A percentile compares a stretch with the other conserved stretches of the same genome.
Evolutionary conservation across 2,888 invertebrate genomes (phyloP).

Genomic region (Prosopocoilus inquinatus): DNA sequence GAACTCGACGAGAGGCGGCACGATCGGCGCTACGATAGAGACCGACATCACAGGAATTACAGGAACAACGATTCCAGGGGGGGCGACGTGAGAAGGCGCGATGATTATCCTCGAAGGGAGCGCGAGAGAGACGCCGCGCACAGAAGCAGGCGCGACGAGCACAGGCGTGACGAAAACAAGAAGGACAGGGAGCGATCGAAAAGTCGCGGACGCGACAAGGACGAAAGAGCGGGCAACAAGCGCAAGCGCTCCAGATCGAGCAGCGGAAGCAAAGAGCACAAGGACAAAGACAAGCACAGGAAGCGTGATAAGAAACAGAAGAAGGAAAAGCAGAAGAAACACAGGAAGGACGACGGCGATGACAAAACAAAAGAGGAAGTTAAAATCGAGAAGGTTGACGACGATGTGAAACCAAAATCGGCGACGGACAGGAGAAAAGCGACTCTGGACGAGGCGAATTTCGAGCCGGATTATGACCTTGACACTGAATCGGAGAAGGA

Average conservation of each 20-base stretch:
- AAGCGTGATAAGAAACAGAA: slow-evolving; percentile 53
- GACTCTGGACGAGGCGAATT: slow-evolving; percentile 69
- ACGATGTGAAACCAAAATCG: slow-evolving; percentile 24
- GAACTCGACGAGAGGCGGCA: slow-evolving; percentile 41
- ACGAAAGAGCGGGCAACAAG: slow-evolving; percentile 20
- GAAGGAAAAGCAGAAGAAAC: slow-evolving; percentile 46
- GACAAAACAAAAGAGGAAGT: slow-evolving; percentile 34
- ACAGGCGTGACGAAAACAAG: slow-evolving; percentile 31
- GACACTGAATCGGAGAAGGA: slow-evolving; percentile 64
- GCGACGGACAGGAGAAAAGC: slow-evolving; percentile 58
- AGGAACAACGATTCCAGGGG: slow-evolving; percentile 23
- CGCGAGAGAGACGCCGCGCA: slow-evolving; percentile 27
- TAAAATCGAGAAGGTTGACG: slow-evolving; percentile 35
- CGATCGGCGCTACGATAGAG: slow-evolving; percentile 32
- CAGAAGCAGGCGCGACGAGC: slow-evolving; percentile 41
- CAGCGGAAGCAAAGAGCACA: slow-evolving; percentile 37
- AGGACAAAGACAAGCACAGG: slow-evolving; percentile 31
- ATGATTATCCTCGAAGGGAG: slow-evolving; percentile 15
- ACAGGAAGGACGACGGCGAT: slow-evolving; percentile 37
- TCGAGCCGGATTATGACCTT: slow-evolving; percentile 73
- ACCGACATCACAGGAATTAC: slow-evolving; percentile 35
- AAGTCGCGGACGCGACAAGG: slow-evolving; percentile 17
- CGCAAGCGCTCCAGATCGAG: slow-evolving; percentile 35
- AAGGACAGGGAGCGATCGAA: slow-evolving; percentile 19
- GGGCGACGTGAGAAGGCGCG: slow-evolving; percentile 14